phyloP scores from a whole-genome alignment of 2,797 vertebrate genomes.

The Steatocranus sp. region DNA sequence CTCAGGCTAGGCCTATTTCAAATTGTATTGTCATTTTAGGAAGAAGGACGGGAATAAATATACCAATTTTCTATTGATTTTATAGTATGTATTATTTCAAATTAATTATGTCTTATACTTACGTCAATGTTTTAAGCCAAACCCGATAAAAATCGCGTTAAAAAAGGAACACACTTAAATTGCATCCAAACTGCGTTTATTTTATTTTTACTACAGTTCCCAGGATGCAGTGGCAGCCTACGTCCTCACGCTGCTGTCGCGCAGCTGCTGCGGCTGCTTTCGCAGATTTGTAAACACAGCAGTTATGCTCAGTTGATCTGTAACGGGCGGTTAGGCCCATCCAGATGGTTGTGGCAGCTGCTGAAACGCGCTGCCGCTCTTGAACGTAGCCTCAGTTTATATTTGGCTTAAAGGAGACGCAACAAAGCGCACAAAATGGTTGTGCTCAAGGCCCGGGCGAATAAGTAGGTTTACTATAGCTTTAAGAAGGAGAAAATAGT shows the following conservation, averaged over 20 bases:
- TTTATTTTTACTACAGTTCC: slow-evolving; percentile 47
- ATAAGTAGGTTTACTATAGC: slow-evolving; percentile 78
- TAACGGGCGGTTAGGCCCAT: background rate
- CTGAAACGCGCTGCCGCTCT: background rate
- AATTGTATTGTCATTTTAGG: background rate
- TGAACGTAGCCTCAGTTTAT: slow-evolving; percentile 53
- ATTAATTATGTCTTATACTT: background rate
- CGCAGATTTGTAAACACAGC: slow-evolving; percentile 35
- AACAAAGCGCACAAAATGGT: slow-evolving; percentile 76
- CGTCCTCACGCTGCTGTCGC: background rate
- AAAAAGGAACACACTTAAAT: background rate
- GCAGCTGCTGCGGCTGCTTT: background rate
- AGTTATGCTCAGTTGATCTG: too few relatives aligned
- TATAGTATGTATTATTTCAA: background rate
- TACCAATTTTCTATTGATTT: background rate
- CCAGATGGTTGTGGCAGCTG: slow-evolving; percentile 22
- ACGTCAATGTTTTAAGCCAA: background rate
- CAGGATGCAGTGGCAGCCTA: slow-evolving; percentile 21
- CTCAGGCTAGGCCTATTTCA: background rate
- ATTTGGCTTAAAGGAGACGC: slow-evolving; percentile 85
- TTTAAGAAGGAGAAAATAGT: slow-evolving; percentile 79
- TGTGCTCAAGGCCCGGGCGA: slow-evolving; percentile 49
- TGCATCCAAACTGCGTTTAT: background rate
- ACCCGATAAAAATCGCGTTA: background rate
- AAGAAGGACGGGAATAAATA: background rate